phyloP scores from a whole-genome alignment of 2,113 vertebrate species.

The Aplodontia rufa region DNA sequence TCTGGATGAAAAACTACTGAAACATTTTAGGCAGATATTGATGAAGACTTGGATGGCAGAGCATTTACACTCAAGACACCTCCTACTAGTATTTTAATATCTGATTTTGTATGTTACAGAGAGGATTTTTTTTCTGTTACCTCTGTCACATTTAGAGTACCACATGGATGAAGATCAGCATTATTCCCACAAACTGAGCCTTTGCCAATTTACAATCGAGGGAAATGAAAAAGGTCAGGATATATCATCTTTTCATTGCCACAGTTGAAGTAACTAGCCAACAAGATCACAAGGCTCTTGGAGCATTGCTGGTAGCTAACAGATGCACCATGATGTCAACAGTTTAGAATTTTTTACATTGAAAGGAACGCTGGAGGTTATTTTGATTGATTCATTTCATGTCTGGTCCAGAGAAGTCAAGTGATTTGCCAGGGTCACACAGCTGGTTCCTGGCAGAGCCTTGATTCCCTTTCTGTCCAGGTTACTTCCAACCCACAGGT shows the following conservation, averaged over 20 bases:
- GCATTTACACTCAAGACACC: not conserved
- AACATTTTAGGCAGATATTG: constrained; percentile 24
- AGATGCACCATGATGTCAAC: not conserved
- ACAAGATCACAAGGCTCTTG: not conserved
- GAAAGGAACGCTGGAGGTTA: not conserved
- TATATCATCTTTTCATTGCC: not conserved
- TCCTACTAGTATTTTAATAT: not conserved
- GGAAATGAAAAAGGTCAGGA: not conserved
- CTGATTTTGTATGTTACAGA: not conserved
- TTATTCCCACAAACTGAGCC: not conserved
- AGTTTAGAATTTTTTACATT: not conserved
- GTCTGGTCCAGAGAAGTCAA: not conserved
- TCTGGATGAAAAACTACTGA: not conserved
- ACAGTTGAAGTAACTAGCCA: not conserved
- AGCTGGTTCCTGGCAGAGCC: not conserved
- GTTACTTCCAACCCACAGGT: not conserved
- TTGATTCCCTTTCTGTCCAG: not conserved
- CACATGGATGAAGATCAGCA: not conserved
- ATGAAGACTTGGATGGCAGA: not conserved
- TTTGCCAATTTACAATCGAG: not conserved
- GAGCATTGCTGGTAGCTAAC: not conserved
- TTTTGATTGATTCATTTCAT: not conserved
- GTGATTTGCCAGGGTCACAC: not conserved
- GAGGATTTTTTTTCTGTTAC: not conserved
- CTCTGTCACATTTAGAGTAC: not conserved